phyloP scores from a whole-genome alignment of 2,113 vertebrate species.

The Ptyas mucosa region DNA sequence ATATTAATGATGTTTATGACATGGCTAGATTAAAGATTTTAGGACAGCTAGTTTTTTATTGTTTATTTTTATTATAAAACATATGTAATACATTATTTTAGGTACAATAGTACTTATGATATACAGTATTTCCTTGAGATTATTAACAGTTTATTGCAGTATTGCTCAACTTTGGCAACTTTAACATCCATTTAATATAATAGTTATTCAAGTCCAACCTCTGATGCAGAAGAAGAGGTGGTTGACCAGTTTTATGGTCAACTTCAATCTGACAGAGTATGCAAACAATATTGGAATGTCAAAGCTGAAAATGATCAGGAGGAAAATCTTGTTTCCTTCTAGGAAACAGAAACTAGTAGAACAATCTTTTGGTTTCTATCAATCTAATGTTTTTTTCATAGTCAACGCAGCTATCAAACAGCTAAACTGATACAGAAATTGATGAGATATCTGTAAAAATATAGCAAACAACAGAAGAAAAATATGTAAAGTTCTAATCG shows the following conservation, averaged over 20 bases:
- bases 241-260: not conserved
- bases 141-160: not conserved
- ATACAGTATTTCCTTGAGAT: not conserved
- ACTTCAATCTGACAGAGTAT: not conserved
- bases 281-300: not conserved
- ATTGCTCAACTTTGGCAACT: no score
- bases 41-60: not conserved
- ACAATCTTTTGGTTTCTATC: not conserved
- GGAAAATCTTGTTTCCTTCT: not conserved
- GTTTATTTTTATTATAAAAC: not conserved
- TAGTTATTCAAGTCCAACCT: not conserved
- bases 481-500: not conserved
- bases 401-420: not conserved
- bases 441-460: not conserved
- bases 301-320: not conserved
- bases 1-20: not conserved
- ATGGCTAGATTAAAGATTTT: not conserved
- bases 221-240: not conserved
- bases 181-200: not conserved
- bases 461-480: not conserved
- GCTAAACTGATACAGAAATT: not conserved
- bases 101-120: not conserved
- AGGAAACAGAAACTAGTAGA: not conserved
- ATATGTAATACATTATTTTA: not conserved
- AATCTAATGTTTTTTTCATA: not conserved